Evolutionary conservation across 2,797 vertebrate genomes (phyloP), one percentile per base, ranked within the genome.

Genomic region (Nyctalus aviator): DNA sequence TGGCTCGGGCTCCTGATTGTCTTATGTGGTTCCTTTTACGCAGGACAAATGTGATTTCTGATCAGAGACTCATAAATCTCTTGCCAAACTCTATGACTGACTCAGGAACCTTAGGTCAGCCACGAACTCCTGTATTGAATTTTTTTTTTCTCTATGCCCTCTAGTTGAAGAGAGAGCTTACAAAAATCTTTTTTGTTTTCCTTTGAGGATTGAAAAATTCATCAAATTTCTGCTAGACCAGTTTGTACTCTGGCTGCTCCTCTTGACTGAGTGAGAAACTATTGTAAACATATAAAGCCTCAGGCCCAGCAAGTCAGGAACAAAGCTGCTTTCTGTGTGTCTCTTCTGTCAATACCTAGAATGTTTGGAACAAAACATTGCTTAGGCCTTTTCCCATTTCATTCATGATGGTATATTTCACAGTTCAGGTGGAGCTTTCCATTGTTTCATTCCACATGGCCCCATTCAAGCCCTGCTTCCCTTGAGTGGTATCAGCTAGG

Each of bases 271-370:
- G 77, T 8, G 30, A 94, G 91, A 94, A 96, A 94, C 92, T 93
- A 87, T 91, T 97, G 91, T 96, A 97, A 96, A 96, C 93, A 96
- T 93, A 79, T 96, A 95, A 97, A 94, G 94, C 97, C 95, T 95
- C 73, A 79, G 96, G 94, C 84, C 94, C 69, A 96, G 95, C 50
- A 94, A 96, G 46, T 72, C 84, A 89, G 55, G 81, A 95, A 96
- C 87, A 96, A 94, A 97, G 68, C 72, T 94, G 46, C 72, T 93
- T 95, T 95, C 68, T 11, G 64, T 88, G 41, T 88, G 66, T 96
- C 81, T 93, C 93, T 94, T 48, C 68, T 93, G 84, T 91, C 91
- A 96, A 78, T 83, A 84, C n/a, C 78, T 50, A 82, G 86, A 82
- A 94, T 46, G 94, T 79, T 64, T 13, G 32, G 55, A 94, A 94